A percentile compares a stretch with the other conserved stretches of the same genome.
Evolutionary conservation across 2,113 vertebrate species (phyloP).

Genomic region (Spizaetus ornatus): DNA sequence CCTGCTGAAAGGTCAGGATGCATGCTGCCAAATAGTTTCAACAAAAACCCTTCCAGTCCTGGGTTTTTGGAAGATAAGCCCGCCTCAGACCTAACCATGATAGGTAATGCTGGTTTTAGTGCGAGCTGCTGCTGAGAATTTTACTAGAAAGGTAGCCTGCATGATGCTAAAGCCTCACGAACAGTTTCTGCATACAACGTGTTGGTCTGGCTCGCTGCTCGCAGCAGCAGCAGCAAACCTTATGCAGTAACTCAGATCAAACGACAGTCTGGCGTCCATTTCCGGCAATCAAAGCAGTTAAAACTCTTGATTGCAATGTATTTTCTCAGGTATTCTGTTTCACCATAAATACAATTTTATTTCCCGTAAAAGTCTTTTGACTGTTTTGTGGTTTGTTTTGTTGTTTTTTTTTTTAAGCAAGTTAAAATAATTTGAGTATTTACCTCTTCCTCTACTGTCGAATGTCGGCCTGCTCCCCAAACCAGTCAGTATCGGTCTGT

Average conservation of each 20-base stretch:
- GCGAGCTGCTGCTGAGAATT: neutral
- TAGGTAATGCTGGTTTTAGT: neutral
- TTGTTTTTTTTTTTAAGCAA: neutral
- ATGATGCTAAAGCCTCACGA: neutral
- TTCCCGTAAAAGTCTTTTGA: neutral
- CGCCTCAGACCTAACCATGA: neutral
- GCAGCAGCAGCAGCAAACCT: neutral
- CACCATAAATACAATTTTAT: neutral
- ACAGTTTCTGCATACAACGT: accelerated
- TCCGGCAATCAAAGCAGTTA: neutral
- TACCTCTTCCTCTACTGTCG: neutral
- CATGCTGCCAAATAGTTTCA: neutral
- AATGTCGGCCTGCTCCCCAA: neutral
- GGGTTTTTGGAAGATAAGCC: neutral
- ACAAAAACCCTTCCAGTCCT: neutral
- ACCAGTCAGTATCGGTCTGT: neutral
- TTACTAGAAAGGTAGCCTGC: neutral
- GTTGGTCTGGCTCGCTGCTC: neutral
- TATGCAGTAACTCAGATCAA: neutral
- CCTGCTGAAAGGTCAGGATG: neutral
- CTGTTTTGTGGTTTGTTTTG: neutral
- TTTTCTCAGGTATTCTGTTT: constrained; percentile 15
- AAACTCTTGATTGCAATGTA: neutral
- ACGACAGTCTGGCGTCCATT: accelerated
- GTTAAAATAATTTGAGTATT: neutral